A percentile compares a stretch with the other conserved stretches of the same genome.
These are phyloP conservation scores for Diogma glabrata DNA, from an alignment of 2,888 invertebrate species.

Conservation along the genomic window DNA sequence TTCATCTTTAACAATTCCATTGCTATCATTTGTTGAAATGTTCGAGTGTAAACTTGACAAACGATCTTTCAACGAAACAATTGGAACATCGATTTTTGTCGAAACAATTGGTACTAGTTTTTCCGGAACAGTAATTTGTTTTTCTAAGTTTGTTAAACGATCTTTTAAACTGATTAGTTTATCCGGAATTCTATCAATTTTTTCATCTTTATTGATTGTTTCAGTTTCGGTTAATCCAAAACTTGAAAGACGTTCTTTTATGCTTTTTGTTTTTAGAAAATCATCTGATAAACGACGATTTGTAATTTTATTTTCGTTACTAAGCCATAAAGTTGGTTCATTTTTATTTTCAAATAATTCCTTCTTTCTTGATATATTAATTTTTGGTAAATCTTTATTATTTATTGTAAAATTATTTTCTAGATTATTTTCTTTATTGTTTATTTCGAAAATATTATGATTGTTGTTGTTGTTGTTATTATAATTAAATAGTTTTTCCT, in stretches of 20 bases:
- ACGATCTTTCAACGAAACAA: conserved; percentile 35
- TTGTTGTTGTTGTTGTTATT: conserved; percentile 17
- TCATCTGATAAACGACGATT: conserved; percentile 37
- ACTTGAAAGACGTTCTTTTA: conserved; percentile 56
- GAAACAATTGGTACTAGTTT: conserved; percentile 14
- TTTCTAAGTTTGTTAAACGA: conserved; percentile 49
- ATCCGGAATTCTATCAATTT: conserved; percentile 37
- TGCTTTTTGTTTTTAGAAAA: conserved; percentile 52
- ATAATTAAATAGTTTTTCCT: conserved; percentile 6
- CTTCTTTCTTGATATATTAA: conserved; percentile 68
- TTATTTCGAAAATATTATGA: neutral
- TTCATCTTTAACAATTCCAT: conserved; percentile 30
- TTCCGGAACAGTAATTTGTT: conserved; percentile 31
- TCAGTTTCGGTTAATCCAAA: conserved; percentile 23
- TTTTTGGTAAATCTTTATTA: conserved; percentile 56
- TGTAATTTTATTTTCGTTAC: too few species aligned
- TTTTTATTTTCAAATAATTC: conserved; percentile 66
- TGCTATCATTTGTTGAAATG: conserved; percentile 7
- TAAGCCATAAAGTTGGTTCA: too few species aligned
- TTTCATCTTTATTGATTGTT: conserved; percentile 38
- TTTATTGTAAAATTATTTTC: conserved; percentile 24
- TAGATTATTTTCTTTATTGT: conserved; percentile 12
- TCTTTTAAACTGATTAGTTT: conserved; percentile 42
- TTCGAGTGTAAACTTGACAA: conserved; percentile 34
- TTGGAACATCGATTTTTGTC: conserved; percentile 25